Evolutionary conservation across 1,140 invertebrate species (phyloP).

Genomic region (Amphibalanus amphitrite): DNA sequence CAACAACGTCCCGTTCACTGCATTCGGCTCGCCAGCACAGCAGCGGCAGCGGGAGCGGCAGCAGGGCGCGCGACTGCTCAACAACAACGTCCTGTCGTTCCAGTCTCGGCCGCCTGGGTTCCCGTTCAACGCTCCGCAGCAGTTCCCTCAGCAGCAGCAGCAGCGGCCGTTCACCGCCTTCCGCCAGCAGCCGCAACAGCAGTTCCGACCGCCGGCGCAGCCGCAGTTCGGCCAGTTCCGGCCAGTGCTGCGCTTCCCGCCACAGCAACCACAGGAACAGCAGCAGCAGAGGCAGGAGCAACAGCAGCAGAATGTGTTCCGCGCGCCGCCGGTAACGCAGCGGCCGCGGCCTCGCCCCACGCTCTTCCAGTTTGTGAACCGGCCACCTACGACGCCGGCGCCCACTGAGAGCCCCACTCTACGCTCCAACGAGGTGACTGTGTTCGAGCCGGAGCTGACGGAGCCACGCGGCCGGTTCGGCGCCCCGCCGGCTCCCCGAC

Average conservation of each 20-base stretch:
- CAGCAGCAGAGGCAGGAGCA: too few species aligned
- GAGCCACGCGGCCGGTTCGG: neutral
- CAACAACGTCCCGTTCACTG: neutral
- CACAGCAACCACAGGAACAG: neutral
- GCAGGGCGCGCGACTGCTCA: neutral
- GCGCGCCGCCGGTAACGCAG: neutral
- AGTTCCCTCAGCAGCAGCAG: neutral
- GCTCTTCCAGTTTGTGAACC: neutral
- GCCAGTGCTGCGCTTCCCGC: neutral
- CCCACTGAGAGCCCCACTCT: neutral
- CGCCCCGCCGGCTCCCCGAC: too few species aligned
- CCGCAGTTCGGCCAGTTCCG: neutral
- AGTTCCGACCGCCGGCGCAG: neutral
- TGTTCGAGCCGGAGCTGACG: neutral
- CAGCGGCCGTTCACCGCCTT: neutral
- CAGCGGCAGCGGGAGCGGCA: neutral
- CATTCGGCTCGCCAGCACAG: neutral
- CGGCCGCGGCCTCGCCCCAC: neutral
- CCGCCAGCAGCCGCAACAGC: neutral
- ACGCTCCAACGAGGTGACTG: slow-evolving; percentile 6
- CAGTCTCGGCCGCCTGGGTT: neutral
- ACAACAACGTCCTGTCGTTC: neutral
- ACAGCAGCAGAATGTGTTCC: too few species aligned
- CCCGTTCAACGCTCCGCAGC: neutral
- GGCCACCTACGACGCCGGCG: neutral